A percentile compares a stretch with the other conserved stretches of the same genome.
phyloP scores from a whole-genome alignment of 2,888 invertebrate genomes.

The Timandra comae region DNA sequence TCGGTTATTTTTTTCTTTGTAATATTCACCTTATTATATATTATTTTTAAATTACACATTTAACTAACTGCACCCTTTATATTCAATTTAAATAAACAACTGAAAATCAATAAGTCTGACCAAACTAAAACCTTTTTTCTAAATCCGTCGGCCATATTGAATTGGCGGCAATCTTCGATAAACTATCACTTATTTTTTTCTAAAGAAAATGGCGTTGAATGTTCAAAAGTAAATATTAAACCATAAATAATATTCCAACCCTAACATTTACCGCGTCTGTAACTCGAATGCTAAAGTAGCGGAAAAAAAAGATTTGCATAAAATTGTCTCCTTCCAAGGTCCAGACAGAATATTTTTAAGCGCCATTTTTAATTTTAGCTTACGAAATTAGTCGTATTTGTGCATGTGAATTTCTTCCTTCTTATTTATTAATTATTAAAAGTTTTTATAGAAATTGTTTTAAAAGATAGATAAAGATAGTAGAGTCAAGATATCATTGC shows the following conservation, averaged over 20 bases:
- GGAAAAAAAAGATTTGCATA: conserved; percentile 68
- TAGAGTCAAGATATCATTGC: too few species aligned
- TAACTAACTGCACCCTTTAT: neutral
- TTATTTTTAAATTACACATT: neutral
- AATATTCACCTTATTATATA: neutral
- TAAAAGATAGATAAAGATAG: too few species aligned
- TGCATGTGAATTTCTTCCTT: conserved; percentile 20
- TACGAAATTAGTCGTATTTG: conserved; percentile 23
- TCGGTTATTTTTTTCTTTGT: too few species aligned
- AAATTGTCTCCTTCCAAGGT: conserved; percentile 67
- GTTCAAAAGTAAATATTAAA: neutral
- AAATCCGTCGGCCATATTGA: neutral
- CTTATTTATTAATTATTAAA: too few species aligned
- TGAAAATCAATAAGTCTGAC: too few species aligned
- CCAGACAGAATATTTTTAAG: conserved; percentile 17
- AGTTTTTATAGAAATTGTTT: too few species aligned
- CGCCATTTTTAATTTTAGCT: neutral
- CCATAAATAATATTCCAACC: conserved; percentile 28
- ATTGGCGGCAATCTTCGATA: neutral
- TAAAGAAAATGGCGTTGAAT: neutral
- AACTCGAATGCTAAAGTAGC: conserved; percentile 63
- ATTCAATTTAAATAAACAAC: neutral
- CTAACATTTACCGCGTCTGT: conserved; percentile 41
- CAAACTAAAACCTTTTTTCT: too few species aligned
- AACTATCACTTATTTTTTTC: neutral